Conservation (phyloP, 2,797 vertebrate species). For the Gallinago stenura region DNA sequence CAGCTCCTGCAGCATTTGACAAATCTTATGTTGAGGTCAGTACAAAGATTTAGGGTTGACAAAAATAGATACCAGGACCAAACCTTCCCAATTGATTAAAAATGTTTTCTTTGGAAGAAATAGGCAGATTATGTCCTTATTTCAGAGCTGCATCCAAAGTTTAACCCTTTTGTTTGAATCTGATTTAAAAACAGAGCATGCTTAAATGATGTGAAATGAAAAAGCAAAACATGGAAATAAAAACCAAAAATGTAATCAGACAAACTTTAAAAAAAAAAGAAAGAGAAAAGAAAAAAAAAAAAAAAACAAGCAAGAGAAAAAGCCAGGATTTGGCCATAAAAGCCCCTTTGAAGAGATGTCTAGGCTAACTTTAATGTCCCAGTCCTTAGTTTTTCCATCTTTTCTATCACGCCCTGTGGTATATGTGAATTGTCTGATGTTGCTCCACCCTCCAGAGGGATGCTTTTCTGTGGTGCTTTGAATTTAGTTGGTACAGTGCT, state of each 20-base stretch:
- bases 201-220: background rate
- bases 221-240: background rate
- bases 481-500: background rate
- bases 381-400: background rate
- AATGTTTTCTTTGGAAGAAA: background rate
- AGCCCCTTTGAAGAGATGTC: background rate
- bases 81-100: background rate
- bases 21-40: background rate
- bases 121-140: background rate
- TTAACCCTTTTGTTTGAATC: background rate
- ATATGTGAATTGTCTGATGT: background rate
- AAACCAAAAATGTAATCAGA: background rate
- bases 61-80: background rate
- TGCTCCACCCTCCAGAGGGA: background rate
- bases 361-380: background rate
- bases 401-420: background rate
- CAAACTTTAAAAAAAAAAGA: background rate
- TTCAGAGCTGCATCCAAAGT: background rate
- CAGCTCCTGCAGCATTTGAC: background rate
- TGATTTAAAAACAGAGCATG: background rate
- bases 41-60: background rate
- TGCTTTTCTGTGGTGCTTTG: background rate
- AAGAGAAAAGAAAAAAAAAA: rapidly evolving
- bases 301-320: background rate
- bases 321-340: background rate